Evolutionary conservation across 2,797 vertebrate species (phyloP).

Genomic region (Taenioides sp.): DNA sequence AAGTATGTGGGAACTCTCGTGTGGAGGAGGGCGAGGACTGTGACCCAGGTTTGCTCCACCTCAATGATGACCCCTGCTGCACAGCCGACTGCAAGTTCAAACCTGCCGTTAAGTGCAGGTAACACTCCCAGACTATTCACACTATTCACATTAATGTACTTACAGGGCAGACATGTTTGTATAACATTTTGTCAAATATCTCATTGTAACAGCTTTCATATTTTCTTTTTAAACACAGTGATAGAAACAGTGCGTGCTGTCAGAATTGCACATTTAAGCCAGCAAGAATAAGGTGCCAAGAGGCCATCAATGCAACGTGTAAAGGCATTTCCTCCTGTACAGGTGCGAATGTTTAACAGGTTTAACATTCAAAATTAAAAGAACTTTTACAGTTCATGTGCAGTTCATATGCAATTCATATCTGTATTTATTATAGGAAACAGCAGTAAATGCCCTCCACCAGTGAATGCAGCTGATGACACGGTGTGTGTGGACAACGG

Average conservation of each 20-base stretch:
- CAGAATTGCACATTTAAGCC: constrained; percentile 84
- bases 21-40: constrained; percentile 95
- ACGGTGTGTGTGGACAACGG: constrained; percentile 92
- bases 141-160: neutral
- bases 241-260: constrained; percentile 96
- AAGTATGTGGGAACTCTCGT: constrained; percentile 95
- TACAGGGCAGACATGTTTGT: neutral
- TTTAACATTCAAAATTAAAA: neutral
- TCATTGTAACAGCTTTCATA: neutral
- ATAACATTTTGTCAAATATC: neutral
- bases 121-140: constrained; percentile 10
- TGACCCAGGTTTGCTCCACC: constrained; percentile 90
- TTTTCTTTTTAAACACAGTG: constrained; percentile 70
- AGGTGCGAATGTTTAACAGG: constrained; percentile 74
- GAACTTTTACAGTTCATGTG: neutral
- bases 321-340: constrained; percentile 91
- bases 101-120: constrained; percentile 86
- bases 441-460: constrained; percentile 90
- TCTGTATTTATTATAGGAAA: constrained; percentile 72
- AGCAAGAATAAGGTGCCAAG: constrained; percentile 88
- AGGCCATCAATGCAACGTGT: constrained; percentile 93
- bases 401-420: neutral
- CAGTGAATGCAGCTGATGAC: constrained; percentile 81
- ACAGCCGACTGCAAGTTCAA: constrained; percentile 83
- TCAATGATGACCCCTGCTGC: constrained; percentile 88